Evolutionary conservation across 2,113 vertebrate species (phyloP), one percentile per base, ranked within the genome.

Genomic region (Hippocampus mohnikei): DNA sequence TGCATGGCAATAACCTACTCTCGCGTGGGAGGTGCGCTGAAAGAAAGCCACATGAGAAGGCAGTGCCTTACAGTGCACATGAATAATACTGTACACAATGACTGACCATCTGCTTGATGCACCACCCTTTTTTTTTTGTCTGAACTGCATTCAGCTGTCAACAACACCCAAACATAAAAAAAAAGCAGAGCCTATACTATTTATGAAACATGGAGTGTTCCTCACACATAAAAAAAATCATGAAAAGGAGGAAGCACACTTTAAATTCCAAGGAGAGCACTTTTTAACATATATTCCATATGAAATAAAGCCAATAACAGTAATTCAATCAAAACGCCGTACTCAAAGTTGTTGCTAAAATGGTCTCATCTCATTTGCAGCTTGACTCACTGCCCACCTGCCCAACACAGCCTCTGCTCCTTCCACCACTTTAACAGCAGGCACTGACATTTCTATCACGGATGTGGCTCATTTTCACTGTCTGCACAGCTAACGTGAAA

Each of bases 401-500:
- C 77, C 75, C 27, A 75, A 33, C 71, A 71, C 69, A 78, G 71
- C 78, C 70, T 61, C 42, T 62, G 33, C 59, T 66, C 68, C 71
- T 70, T 80, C 81, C 84, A 50, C 76, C 81, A 76, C 84, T 84
- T 71, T 80, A 79, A 69, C 83, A 81, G 82, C 79, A 86, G 78
- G 77, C 76, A 63, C 70, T 87, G 85, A 82, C 87, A 87, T 83
- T 87, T 82, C 66, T 83, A 72, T 88, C 83, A 89, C 84, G 84
- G 86, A 76, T 69, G 71, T 66, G 81, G 63, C 55, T 87, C 72
- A 74, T 73, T 83, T 85, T 46, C 63, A 46, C 12, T 37, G 25
- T 33, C 27, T 59, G 13, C 58, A 33, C 23, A 18, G 18, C 7
- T 46, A 44, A 64, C 44, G 60, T 37, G 60, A n/a, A 63, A 63